Conservation (phyloP, 2,797 vertebrate species). For the Microctenopoma lineatum region DNA sequence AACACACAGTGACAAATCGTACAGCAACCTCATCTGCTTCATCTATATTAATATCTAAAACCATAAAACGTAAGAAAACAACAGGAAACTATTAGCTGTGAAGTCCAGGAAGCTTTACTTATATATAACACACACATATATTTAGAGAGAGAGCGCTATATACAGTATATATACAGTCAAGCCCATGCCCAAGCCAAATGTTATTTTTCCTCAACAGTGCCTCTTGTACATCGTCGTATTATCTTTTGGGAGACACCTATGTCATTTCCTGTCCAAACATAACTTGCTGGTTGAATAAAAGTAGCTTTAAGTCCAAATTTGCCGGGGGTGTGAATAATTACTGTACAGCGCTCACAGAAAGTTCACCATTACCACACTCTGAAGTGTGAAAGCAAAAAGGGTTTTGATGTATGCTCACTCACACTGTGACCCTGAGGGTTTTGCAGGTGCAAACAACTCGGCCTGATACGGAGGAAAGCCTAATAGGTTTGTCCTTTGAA, state of each 20-base stretch:
- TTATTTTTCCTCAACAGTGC: too few relatives aligned
- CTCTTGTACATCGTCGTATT: too few relatives aligned
- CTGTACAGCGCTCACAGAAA: slow-evolving; percentile 9
- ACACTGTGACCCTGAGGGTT: slow-evolving; percentile 48
- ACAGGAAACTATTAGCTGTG: slow-evolving; percentile 63
- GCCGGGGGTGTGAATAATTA: too few relatives aligned
- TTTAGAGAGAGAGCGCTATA: too few relatives aligned
- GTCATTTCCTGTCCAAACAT: too few relatives aligned
- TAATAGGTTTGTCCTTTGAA: slow-evolving; percentile 66
- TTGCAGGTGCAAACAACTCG: slow-evolving; percentile 57
- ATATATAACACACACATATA: too few relatives aligned
- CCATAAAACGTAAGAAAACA: slow-evolving; percentile 55
- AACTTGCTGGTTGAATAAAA: too few relatives aligned
- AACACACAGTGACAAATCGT: slow-evolving; percentile 30
- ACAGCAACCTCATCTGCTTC: slow-evolving; percentile 26
- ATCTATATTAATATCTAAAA: slow-evolving; percentile 46
- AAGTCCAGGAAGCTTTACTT: slow-evolving; percentile 50
- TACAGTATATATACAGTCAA: too few relatives aligned
- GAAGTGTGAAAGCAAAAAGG: slow-evolving; percentile 54
- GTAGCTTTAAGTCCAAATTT: too few relatives aligned
- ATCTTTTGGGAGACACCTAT: too few relatives aligned
- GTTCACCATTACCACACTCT: slow-evolving; percentile 29
- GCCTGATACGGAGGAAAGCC: slow-evolving; percentile 44
- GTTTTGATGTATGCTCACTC: slow-evolving; percentile 40
- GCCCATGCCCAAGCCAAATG: too few relatives aligned